Evolutionary conservation across 1,140 invertebrate genomes (phyloP), one percentile per base, ranked within the genome.

Genomic region (Halyomorpha halys): DNA sequence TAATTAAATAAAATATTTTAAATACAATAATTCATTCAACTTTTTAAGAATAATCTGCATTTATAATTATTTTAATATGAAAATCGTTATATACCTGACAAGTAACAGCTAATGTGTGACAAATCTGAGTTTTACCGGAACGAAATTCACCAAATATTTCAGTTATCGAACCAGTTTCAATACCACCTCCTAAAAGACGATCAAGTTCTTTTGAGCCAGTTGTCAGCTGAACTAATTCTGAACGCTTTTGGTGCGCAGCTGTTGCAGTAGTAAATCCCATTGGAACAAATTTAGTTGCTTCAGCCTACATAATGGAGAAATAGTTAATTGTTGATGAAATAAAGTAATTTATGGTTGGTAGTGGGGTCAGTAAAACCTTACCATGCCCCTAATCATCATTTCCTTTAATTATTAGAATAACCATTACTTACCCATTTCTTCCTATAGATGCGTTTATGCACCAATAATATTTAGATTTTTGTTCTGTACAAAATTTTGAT

Each of bases 131-230:
- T 78, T 99, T 99, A 59, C 97, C 97, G 15, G 95, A 97, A 67
- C 97, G 78, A 74, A 99, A 99, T 77, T 99, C 97, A 0, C 97
- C 97, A 80, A 99, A 99, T 69, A 99, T 86, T 79, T 99, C 97
- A 3, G 97, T 99, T n/a, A 99, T 98, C 0, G 94, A 95, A 0
- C 97, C 96, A 15, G 97, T 99, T 76, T 99, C 97, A 71, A 99
- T 91, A 11, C 97, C 97, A 63, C 97, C 96, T n/a, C 87, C 87
- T 16, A 98, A 77, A 19, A 98, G 76, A 70, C 92, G 85, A 73
- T 99, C 94, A 54, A 99, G 76, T 75, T 98, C 95, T 67, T 89
- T 91, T 1, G 94, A 98, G 1, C 94, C 94, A 18, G 93, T 96
- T 18, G 91, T 92, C 14, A 97, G 74, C 71, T 87, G 86, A 53